Percentiles rank a stretch among this genome's conserved stretches.
phyloP scores from a whole-genome alignment of 2,797 vertebrate genomes.

The Manis crassicaudata region DNA sequence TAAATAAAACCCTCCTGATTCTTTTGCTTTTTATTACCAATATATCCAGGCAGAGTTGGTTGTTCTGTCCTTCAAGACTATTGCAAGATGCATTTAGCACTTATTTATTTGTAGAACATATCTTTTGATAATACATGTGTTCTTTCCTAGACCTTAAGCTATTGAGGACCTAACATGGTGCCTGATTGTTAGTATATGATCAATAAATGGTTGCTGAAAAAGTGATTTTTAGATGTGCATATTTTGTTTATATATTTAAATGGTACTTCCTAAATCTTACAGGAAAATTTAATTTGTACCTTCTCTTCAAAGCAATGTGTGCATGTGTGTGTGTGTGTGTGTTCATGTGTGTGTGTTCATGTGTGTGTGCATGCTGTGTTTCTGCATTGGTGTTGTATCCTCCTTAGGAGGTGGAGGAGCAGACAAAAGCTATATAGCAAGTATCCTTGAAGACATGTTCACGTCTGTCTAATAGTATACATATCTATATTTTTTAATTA shows the following conservation, averaged over 20 bases:
- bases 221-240: neutral
- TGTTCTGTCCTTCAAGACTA: neutral
- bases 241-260: neutral
- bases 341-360: neutral
- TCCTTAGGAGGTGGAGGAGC: neutral
- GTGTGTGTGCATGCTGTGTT: neutral
- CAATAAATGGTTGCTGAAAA: slow-evolving; percentile 5
- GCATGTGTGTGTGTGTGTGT: neutral
- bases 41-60: neutral
- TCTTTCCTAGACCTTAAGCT: neutral
- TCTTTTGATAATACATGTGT: neutral
- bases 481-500: neutral
- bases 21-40: neutral
- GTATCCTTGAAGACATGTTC: neutral
- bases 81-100: neutral
- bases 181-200: neutral
- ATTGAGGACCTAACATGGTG: neutral
- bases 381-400: neutral
- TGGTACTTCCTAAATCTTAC: neutral
- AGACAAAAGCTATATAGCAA: neutral
- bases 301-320: neutral
- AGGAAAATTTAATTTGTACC: neutral
- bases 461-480: neutral
- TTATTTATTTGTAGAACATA: neutral
- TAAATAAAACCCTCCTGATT: neutral